Conservation (phyloP, 2,797 vertebrate genomes). For the Rhinoraja longicauda region DNA sequence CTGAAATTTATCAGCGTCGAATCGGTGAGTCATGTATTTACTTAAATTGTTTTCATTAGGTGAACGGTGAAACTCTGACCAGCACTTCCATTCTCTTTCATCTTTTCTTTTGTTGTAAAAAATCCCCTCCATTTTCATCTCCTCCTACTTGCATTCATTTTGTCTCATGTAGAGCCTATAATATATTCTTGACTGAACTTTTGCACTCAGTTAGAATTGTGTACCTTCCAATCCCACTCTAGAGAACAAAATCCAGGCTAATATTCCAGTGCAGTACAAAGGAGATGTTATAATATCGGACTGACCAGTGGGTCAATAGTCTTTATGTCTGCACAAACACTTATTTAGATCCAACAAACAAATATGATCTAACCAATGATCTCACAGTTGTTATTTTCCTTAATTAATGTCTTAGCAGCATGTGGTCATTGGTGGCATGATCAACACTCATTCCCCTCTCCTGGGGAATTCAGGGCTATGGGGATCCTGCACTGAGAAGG, state of each 20-base stretch:
- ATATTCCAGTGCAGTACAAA: not conserved
- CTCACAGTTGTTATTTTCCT: not conserved
- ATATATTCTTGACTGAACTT: not conserved
- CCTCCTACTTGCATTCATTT: not conserved
- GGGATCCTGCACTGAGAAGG: no score
- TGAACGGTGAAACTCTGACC: slow-evolving; percentile 47
- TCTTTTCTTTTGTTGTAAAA: not conserved
- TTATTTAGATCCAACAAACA: no score
- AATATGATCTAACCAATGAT: not conserved
- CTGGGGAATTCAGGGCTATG: no score
- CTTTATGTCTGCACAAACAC: not conserved
- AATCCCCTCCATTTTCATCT: not conserved
- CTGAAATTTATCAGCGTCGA: not conserved
- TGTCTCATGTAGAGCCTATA: not conserved
- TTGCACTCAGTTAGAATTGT: not conserved
- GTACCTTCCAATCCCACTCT: not conserved
- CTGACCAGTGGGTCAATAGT: not conserved
- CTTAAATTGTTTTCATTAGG: slow-evolving; percentile 69
- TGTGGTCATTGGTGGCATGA: no score
- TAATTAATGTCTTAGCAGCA: no score
- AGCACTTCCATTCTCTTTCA: not conserved
- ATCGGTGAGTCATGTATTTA: slow-evolving; percentile 53
- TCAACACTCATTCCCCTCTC: no score
- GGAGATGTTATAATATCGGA: not conserved
- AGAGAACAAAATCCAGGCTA: not conserved